phyloP scores from a whole-genome alignment of 2,113 vertebrate species.

The Oncorhynchus kisutch region DNA sequence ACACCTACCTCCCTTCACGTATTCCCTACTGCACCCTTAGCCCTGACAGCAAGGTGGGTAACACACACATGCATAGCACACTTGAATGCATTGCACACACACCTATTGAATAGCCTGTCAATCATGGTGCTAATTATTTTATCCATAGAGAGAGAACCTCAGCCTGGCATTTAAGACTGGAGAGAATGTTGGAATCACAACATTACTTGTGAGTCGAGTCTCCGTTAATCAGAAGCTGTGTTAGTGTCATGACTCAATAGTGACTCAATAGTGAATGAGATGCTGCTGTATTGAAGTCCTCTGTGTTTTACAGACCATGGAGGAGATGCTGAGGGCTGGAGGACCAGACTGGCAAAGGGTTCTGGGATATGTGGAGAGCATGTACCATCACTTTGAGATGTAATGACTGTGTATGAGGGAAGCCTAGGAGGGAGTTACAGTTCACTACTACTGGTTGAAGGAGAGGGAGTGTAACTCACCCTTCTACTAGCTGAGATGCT shows the following conservation, averaged over 20 bases:
- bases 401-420: slow-evolving; percentile 32
- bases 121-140: slow-evolving; percentile 13
- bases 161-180: slow-evolving; percentile 75
- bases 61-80: not conserved
- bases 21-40: slow-evolving; percentile 70
- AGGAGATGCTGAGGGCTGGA: slow-evolving; percentile 75
- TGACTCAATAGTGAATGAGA: not conserved
- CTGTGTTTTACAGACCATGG: slow-evolving; percentile 63
- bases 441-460: not conserved
- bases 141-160: slow-evolving; percentile 71
- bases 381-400: slow-evolving; percentile 82
- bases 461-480: not conserved
- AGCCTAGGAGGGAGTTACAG: not conserved
- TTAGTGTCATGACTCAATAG: not conserved
- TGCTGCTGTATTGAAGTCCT: not conserved
- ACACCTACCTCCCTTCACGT: slow-evolving; percentile 78
- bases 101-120: not conserved
- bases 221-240: not conserved
- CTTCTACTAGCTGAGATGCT: not conserved
- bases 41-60: slow-evolving; percentile 71
- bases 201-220: slow-evolving; percentile 62
- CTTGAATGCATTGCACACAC: not conserved
- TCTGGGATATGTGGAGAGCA: slow-evolving; percentile 77
- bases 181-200: slow-evolving; percentile 64
- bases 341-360: slow-evolving; percentile 82